These are phyloP conservation scores for Drosophila sturtevanti DNA, from an alignment of 1,140 invertebrate species.

Conservation along the genomic window DNA sequence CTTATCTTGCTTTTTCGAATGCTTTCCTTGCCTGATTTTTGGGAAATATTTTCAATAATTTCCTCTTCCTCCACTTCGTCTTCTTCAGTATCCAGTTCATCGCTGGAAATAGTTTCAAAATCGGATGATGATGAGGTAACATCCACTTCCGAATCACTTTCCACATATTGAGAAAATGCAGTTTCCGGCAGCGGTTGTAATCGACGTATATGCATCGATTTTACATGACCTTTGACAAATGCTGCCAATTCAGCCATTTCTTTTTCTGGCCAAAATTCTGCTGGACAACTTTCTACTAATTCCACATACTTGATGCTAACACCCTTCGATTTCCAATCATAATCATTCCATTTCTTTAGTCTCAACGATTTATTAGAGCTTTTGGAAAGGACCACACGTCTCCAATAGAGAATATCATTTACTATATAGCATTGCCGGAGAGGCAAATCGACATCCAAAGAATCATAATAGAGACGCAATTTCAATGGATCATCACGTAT, in stretches of 20 bases:
- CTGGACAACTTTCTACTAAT: slow-evolving; percentile 40
- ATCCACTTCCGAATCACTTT: slow-evolving; percentile 23
- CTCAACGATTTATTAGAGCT: slow-evolving; percentile 32
- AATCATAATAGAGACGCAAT: slow-evolving; percentile 44
- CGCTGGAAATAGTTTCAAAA: slow-evolving; percentile 40
- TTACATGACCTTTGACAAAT: slow-evolving; percentile 29
- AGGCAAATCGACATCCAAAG: slow-evolving; percentile 47
- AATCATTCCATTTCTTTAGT: slow-evolving; percentile 31
- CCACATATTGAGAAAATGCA: slow-evolving; percentile 27
- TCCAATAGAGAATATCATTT: slow-evolving; percentile 43
- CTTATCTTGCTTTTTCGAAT: neutral
- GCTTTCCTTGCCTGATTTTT: neutral
- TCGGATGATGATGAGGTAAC: slow-evolving; percentile 34
- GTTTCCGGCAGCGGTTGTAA: slow-evolving; percentile 40
- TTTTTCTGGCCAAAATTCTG: slow-evolving; percentile 33
- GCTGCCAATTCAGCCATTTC: slow-evolving; percentile 35
- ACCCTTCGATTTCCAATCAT: slow-evolving; percentile 55
- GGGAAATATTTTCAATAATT: neutral
- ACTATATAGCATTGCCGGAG: slow-evolving; percentile 45
- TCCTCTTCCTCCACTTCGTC: neutral
- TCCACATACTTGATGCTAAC: slow-evolving; percentile 60
- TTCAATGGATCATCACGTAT: slow-evolving; percentile 16
- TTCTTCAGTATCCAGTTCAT: slow-evolving; percentile 29
- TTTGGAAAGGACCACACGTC: slow-evolving; percentile 49
- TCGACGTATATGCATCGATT: slow-evolving; percentile 39